Percentiles rank a stretch among this genome's conserved stretches.
Conservation (phyloP, 2,113 vertebrate species). For the Albula goreensis region DNA sequence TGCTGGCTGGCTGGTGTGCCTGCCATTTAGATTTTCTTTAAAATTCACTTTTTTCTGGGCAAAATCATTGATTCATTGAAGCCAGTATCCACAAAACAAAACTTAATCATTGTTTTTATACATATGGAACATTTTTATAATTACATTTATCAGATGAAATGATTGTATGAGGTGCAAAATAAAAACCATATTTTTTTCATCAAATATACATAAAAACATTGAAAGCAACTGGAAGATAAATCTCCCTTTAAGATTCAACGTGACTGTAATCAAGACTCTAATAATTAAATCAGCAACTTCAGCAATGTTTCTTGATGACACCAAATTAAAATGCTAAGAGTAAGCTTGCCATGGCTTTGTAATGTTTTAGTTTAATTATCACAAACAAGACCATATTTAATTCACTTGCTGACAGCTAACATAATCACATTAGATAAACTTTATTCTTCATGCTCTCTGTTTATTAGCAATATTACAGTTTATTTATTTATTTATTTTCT, state of each 20-base stretch:
- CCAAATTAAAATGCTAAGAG: neutral
- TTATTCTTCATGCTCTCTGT: neutral
- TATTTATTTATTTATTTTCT: slow-evolving; percentile 15
- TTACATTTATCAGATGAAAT: neutral
- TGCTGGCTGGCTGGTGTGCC: neutral
- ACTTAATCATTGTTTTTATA: too few species aligned
- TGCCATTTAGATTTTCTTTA: neutral
- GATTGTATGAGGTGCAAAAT: neutral
- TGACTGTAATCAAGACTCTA: slow-evolving; percentile 21
- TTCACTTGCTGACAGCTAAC: slow-evolving; percentile 19
- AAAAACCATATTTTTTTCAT: neutral
- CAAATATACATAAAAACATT: neutral
- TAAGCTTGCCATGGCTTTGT: neutral
- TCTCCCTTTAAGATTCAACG: slow-evolving; percentile 21
- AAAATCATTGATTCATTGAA: neutral
- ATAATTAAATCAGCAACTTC: slow-evolving; percentile 16
- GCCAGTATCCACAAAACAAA: neutral
- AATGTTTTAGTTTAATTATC: slow-evolving; percentile 25
- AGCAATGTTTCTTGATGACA: slow-evolving; percentile 4
- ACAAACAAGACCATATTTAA: slow-evolving; percentile 21
- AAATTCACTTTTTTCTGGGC: neutral
- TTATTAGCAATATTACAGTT: neutral
- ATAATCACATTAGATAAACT: slow-evolving; percentile 13
- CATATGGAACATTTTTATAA: neutral
- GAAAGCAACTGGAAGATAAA: neutral